Conservation (phyloP, 2,888 invertebrate genomes). For the Cotesia congregata region DNA sequence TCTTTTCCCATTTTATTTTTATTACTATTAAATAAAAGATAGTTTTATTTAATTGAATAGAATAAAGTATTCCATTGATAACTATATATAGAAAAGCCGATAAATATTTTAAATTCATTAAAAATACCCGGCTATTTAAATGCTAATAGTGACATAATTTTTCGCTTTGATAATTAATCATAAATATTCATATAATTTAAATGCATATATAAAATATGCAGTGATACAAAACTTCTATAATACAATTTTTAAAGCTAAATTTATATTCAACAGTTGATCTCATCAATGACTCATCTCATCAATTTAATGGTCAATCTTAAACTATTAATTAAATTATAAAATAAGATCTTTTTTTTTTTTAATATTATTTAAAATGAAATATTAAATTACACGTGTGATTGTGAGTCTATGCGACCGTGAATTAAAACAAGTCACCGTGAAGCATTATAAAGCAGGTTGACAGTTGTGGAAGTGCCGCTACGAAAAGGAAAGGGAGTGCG, state of each 20-base stretch:
- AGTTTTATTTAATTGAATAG: not conserved
- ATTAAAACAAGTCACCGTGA: conserved; percentile 11
- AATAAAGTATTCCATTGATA: not conserved
- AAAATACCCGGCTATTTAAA: not conserved
- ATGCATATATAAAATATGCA: not conserved
- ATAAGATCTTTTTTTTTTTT: too few species aligned
- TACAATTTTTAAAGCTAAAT: not conserved
- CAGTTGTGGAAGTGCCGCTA: not conserved
- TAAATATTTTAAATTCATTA: not conserved
- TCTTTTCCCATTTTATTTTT: not conserved
- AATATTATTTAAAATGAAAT: not conserved
- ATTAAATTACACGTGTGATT: not conserved
- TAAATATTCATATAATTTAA: not conserved
- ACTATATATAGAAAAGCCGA: not conserved
- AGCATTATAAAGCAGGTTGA: conserved; percentile 5
- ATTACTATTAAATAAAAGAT: not conserved
- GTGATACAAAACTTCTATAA: not conserved
- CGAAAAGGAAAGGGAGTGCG: not conserved
- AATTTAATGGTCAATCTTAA: not conserved
- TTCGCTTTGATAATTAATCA: not conserved
- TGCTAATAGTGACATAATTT: conserved; percentile 1
- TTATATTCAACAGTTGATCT: not conserved
- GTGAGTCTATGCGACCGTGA: not conserved
- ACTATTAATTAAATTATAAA: too few species aligned
- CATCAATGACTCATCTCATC: not conserved